Evolutionary conservation across 2,113 vertebrate genomes (phyloP).

Genomic region (Prolemur simus): DNA sequence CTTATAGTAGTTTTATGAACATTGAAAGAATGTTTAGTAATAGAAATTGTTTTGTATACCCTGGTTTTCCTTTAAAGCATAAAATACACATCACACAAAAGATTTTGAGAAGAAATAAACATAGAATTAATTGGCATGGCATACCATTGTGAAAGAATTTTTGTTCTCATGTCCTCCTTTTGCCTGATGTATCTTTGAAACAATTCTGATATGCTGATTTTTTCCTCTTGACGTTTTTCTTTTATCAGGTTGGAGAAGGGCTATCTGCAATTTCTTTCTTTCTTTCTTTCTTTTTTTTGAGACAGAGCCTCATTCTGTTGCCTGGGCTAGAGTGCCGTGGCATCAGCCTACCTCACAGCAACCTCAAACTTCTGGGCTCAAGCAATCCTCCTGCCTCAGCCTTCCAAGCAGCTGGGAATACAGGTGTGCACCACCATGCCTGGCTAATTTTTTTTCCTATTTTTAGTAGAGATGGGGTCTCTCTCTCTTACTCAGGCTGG

Average conservation of each 20-base stretch:
- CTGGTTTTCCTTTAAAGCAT: neutral
- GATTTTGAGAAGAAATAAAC: neutral
- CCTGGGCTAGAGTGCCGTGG: no score
- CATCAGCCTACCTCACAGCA: no score
- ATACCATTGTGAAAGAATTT: neutral
- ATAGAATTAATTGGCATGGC: neutral
- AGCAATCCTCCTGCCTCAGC: no score
- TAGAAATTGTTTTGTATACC: neutral
- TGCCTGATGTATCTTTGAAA: neutral
- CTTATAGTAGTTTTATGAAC: neutral
- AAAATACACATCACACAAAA: neutral
- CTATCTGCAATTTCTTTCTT: neutral
- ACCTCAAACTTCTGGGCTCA: no score
- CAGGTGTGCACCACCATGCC: no score
- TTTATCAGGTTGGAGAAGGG: neutral
- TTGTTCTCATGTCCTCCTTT: neutral
- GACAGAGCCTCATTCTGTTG: no score
- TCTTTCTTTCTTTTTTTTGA: no score
- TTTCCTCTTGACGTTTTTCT: neutral
- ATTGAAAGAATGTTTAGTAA: neutral
- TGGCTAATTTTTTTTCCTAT: no score
- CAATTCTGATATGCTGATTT: constrained; percentile 6
- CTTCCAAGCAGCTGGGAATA: no score
- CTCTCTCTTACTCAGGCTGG: no score
- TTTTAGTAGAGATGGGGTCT: no score